Conservation (phyloP, 1,140 invertebrate genomes). For the Bombus fervidus region DNA sequence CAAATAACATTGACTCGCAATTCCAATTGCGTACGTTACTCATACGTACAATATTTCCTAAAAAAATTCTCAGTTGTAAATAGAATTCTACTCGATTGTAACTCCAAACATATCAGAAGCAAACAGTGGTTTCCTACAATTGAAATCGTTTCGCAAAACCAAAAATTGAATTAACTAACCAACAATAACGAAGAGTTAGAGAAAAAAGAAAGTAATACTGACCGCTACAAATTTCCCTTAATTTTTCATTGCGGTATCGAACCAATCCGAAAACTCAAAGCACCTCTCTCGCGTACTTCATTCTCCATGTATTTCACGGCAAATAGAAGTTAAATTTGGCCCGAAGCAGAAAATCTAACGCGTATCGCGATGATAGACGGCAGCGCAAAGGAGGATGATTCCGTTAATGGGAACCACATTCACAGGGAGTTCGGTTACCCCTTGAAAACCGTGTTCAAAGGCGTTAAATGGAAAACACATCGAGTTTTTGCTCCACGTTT, state of each 20-base stretch:
- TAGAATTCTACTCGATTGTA: neutral
- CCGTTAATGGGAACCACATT: constrained; percentile 28
- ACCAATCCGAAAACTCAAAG: neutral
- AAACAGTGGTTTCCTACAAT: neutral
- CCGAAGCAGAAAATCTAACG: neutral
- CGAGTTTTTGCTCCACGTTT: constrained; percentile 26
- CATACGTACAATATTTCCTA: too few species aligned
- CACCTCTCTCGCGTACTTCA: neutral
- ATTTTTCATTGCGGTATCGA: neutral
- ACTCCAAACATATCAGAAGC: neutral
- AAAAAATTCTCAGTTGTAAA: too few species aligned
- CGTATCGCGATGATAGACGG: neutral
- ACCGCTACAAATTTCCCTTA: neutral
- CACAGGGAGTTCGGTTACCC: constrained; percentile 11
- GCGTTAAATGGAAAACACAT: constrained; percentile 28
- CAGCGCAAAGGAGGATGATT: neutral
- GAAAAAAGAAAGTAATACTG: neutral
- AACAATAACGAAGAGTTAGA: neutral
- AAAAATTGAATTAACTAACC: neutral
- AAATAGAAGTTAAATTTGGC: constrained; percentile 7
- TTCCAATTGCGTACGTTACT: too few species aligned
- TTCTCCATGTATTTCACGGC: neutral
- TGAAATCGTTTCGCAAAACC: neutral
- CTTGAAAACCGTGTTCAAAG: constrained; percentile 16
- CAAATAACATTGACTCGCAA: too few species aligned